phyloP scores from a whole-genome alignment of 2,113 vertebrate species.

The Ammodytes dubius region DNA sequence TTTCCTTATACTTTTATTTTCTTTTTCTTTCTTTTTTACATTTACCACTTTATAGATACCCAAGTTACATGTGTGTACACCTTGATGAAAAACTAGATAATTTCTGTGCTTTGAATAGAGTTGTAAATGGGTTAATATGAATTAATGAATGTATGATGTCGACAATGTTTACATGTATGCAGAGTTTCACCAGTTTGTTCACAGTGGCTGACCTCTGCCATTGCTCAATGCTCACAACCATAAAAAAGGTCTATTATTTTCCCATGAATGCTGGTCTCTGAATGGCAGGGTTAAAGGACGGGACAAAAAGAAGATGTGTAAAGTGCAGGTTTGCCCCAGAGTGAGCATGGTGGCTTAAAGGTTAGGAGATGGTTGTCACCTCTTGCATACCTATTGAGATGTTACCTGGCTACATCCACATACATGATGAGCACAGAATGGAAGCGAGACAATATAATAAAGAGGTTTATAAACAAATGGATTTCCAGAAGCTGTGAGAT shows the following conservation, averaged over 20 bases:
- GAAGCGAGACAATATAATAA: conserved; percentile 4
- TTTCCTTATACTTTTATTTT: conserved; percentile 50
- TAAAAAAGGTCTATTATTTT: conserved; percentile 5
- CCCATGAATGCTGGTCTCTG: background rate
- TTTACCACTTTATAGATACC: conserved; percentile 41
- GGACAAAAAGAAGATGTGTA: background rate
- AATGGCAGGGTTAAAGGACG: background rate
- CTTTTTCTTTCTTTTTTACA: conserved; percentile 25
- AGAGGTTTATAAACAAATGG: background rate
- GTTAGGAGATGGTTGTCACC: conserved; percentile 5
- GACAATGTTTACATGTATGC: conserved; percentile 4
- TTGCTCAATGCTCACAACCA: conserved; percentile 23
- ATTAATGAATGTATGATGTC: conserved; percentile 5
- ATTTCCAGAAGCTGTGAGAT: conserved; percentile 18
- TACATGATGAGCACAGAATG: conserved; percentile 40
- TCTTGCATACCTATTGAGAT: background rate
- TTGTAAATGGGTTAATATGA: conserved; percentile 22
- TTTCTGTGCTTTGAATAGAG: conserved; percentile 41
- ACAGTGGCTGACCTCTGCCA: conserved; percentile 32
- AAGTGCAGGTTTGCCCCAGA: conserved; percentile 50
- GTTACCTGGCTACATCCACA: conserved; percentile 4
- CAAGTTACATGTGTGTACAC: conserved; percentile 48
- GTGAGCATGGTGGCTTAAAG: conserved; percentile 15
- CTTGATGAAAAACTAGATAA: conserved; percentile 29
- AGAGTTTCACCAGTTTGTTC: conserved; percentile 20